phyloP scores from a whole-genome alignment of 2,888 invertebrate genomes.

The Crossocerus cetratus region DNA sequence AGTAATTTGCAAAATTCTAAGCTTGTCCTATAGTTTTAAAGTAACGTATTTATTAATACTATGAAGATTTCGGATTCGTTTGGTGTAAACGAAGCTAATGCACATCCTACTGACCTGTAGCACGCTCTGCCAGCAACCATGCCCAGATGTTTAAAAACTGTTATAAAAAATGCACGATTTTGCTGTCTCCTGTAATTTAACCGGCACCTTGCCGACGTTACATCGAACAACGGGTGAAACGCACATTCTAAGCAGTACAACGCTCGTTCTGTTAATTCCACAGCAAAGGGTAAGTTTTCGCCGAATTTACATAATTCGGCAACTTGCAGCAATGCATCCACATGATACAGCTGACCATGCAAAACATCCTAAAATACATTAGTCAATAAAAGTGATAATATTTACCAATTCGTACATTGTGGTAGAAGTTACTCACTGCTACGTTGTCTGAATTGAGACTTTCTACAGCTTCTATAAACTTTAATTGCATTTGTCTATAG shows the following conservation, averaged over 20 bases:
- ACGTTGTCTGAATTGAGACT: slow-evolving; percentile 88
- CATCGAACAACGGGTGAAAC: slow-evolving; percentile 88
- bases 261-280: slow-evolving; percentile 88
- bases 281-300: slow-evolving; percentile 88
- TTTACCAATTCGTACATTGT: neutral
- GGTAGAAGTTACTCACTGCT: slow-evolving; percentile 78
- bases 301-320: slow-evolving; percentile 88
- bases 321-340: slow-evolving; percentile 88
- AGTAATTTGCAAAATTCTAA: slow-evolving; percentile 91
- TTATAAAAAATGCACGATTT: slow-evolving; percentile 89
- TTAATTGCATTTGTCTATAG: slow-evolving; percentile 86
- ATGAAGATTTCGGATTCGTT: neutral
- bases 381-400: neutral
- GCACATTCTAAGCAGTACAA: slow-evolving; percentile 87
- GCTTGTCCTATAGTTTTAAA: slow-evolving; percentile 81
- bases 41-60: neutral
- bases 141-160: slow-evolving; percentile 88
- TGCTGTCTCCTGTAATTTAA: slow-evolving; percentile 89
- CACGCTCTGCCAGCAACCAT: slow-evolving; percentile 89
- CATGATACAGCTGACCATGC: slow-evolving; percentile 87
- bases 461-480: slow-evolving; percentile 88
- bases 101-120: slow-evolving; percentile 76
- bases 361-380: slow-evolving; percentile 80
- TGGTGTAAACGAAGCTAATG: too few relatives aligned
- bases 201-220: slow-evolving; percentile 85